Base-by-base conservation (phyloP, 2,888 invertebrate species). In the Morpho helenor region DNA sequence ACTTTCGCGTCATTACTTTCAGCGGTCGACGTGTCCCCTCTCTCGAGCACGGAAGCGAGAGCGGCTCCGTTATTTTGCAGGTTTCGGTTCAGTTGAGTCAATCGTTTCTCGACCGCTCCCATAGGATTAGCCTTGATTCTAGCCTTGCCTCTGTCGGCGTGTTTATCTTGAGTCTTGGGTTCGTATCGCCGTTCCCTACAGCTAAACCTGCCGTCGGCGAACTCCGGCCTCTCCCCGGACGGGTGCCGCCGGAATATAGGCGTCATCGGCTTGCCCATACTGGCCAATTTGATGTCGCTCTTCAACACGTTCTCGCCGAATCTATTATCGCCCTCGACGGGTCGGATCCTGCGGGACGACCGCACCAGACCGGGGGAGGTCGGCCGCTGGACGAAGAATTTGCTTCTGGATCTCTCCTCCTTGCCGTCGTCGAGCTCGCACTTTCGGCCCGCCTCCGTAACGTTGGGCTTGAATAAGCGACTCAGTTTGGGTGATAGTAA, bases 181-280 rank as follows among this genome's bases (percentile, higher is more conserved):
- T 80, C 78, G 52, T 59, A 66, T 8, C 61, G 54, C 2, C 77
- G 76, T 8, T 85, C 89, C 16, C 91, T 66, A 56, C 76, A 90
- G 60, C 91, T 91, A 73, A 79, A 90, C 22, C 91, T 67, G 0
- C 81, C 84, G 59, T 86, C 87, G 0, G 77, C 81, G 60, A 83
- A 82, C 7, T 84, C 84, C 0, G 82, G 75, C 51, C 68, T 74
- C 2, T 87, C 87, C 0, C 69, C 62, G 0, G 75, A 74, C 0
- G 77, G 48, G 59, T 83, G 82, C 6, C 91, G 64, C 5, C 88
- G 71, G 68, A 91, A 87, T 62, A 85, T 83, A 0, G 91, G 91
- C 7, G 91, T 91, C 87, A 90, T 87, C 0, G 90, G 91, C 56
- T 88, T 89, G 0, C 90, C 90, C 71, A 87, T 59, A 49, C 78